Evolutionary conservation across 2,888 invertebrate genomes (phyloP).

Genomic region (Pseudeuparius sepicola): DNA sequence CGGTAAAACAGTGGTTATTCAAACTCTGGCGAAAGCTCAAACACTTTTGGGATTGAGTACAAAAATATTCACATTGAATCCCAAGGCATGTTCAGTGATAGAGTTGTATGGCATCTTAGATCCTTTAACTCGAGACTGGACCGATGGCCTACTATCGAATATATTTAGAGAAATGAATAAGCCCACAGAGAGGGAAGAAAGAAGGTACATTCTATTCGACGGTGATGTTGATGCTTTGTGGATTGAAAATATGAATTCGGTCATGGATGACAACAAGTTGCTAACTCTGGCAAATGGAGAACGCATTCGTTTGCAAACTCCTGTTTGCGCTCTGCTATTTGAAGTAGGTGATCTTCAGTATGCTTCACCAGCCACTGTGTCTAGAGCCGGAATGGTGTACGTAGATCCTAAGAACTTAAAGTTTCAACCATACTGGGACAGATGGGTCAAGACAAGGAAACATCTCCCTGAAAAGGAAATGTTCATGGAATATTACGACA

Average conservation of each 20-base stretch:
- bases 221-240: conserved; percentile 91
- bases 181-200: conserved; percentile 62
- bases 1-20: conserved; percentile 80
- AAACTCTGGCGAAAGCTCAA: conserved; percentile 69
- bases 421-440: conserved; percentile 76
- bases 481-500: conserved; percentile 55
- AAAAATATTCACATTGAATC: conserved; percentile 73
- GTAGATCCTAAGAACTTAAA: conserved; percentile 88
- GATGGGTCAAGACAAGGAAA: conserved; percentile 58
- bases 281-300: conserved; percentile 83
- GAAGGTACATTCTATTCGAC: conserved; percentile 70
- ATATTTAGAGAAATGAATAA: conserved; percentile 88
- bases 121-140: conserved; percentile 82
- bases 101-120: conserved; percentile 85
- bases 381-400: conserved; percentile 84
- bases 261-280: conserved; percentile 90
- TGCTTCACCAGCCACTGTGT: conserved; percentile 89
- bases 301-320: conserved; percentile 61
- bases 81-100: conserved; percentile 81
- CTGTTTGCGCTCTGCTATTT: conserved; percentile 76
- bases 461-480: conserved; percentile 40
- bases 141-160: conserved; percentile 81
- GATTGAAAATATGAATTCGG: conserved; percentile 97
- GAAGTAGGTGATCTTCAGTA: conserved; percentile 85
- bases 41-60: conserved; percentile 64